These are phyloP conservation scores for Odontesthes bonariensis DNA, from an alignment of 2,113 vertebrate species.

Conservation along the genomic window DNA sequence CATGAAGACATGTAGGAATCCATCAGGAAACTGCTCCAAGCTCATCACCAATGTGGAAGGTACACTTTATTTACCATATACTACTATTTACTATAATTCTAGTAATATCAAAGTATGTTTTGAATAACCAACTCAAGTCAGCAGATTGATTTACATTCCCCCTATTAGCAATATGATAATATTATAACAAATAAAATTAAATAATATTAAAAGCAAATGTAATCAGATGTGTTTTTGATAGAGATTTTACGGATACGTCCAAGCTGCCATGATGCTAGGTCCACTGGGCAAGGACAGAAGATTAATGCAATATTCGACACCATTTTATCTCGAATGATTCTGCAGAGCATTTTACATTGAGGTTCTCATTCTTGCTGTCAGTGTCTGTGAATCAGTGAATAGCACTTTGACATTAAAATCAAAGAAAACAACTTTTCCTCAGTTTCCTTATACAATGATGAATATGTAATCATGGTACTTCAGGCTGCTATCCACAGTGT, in stretches of 20 bases:
- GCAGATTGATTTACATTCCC: background rate
- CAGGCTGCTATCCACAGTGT: slow-evolving; percentile 95
- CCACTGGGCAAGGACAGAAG: too few species aligned
- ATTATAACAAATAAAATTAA: too few species aligned
- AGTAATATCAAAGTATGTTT: background rate
- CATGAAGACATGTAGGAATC: slow-evolving; percentile 92
- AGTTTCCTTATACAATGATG: background rate
- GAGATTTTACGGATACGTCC: too few species aligned
- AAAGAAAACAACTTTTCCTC: background rate
- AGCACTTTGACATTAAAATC: too few species aligned
- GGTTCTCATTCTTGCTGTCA: too few species aligned
- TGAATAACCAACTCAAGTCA: background rate
- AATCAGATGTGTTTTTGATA: too few species aligned
- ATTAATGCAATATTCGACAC: too few species aligned
- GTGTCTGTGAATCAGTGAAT: too few species aligned
- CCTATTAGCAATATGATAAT: too few species aligned
- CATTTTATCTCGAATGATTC: too few species aligned
- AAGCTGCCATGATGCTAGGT: too few species aligned
- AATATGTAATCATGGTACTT: slow-evolving; percentile 3
- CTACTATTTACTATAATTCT: background rate
- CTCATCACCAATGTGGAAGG: slow-evolving; percentile 89
- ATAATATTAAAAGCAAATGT: background rate
- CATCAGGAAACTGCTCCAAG: slow-evolving; percentile 85
- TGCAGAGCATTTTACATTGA: too few species aligned
- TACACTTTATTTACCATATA: slow-evolving; percentile 44